Evolutionary conservation across 1,140 invertebrate genomes (phyloP).

Genomic region (Papilio aristodemus): DNA sequence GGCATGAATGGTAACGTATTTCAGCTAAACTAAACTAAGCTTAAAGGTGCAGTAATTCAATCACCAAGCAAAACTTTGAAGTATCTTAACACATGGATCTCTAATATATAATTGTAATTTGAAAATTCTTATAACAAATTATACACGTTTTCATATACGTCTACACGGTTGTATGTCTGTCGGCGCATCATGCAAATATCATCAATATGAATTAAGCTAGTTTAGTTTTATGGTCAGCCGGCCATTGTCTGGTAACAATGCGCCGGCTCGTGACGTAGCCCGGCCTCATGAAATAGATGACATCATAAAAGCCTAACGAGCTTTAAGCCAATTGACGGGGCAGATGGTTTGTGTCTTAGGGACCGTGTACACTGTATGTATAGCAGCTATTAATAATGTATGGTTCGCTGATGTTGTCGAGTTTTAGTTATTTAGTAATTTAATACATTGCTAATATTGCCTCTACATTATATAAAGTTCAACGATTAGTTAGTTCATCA

Average conservation of each 20-base stretch:
- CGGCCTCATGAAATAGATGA: slow-evolving; percentile 66
- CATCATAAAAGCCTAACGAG: slow-evolving; percentile 67
- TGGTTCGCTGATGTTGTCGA: neutral
- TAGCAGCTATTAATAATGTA: neutral
- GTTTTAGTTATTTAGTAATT: neutral
- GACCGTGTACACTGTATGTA: neutral
- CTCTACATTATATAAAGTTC: no score
- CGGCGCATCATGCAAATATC: slow-evolving; percentile 30
- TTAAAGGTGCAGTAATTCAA: no score
- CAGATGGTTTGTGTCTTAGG: slow-evolving; percentile 50
- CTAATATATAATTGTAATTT: no score
- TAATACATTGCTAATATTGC: no score
- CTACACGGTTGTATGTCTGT: slow-evolving; percentile 31
- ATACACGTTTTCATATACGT: no score
- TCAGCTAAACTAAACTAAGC: no score
- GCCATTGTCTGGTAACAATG: slow-evolving; percentile 51
- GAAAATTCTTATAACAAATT: no score
- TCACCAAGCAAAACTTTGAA: no score
- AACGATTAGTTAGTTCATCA: neutral
- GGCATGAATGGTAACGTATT: no score
- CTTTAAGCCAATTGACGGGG: slow-evolving; percentile 67
- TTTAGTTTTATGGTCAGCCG: slow-evolving; percentile 50
- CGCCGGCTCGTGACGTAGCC: slow-evolving; percentile 54
- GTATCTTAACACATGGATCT: no score
- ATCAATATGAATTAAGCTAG: slow-evolving; percentile 53